phyloP scores from a whole-genome alignment of 2,113 vertebrate genomes.

The Rhagologus leucostigma region DNA sequence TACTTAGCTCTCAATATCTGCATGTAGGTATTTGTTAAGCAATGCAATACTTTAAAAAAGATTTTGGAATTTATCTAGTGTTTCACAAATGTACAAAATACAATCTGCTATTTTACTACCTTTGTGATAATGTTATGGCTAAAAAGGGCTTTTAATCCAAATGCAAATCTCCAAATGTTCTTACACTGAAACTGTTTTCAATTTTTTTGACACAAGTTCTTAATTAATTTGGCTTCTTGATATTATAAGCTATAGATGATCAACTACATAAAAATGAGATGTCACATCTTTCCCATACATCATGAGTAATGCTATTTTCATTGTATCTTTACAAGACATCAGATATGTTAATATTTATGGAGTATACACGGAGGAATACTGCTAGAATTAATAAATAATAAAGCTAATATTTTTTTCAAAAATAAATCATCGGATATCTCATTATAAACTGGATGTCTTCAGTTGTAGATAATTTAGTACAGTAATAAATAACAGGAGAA shows the following conservation, averaged over 20 bases:
- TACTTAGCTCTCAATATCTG: background rate
- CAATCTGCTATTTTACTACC: background rate
- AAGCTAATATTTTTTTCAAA: constrained; percentile 68
- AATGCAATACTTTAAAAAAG: background rate
- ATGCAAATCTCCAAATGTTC: background rate
- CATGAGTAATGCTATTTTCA: constrained; percentile 41
- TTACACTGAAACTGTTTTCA: background rate
- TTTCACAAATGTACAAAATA: background rate
- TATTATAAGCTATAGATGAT: constrained; percentile 40
- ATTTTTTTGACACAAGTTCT: background rate
- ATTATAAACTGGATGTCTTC: constrained; percentile 55
- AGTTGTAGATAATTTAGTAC: constrained; percentile 57
- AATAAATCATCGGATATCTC: constrained; percentile 69
- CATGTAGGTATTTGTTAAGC: background rate
- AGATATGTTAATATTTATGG: constrained; percentile 76
- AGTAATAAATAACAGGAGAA: constrained; percentile 63
- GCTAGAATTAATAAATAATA: constrained; percentile 78
- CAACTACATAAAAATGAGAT: constrained; percentile 46
- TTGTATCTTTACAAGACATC: constrained; percentile 44
- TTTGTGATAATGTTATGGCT: background rate
- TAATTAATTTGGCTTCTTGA: constrained; percentile 64
- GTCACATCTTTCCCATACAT: constrained; percentile 44
- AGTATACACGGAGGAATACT: constrained; percentile 56
- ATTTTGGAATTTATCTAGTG: background rate
- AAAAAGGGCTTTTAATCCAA: background rate